Conservation (phyloP, 2,888 invertebrate genomes). For the Orthosia cruda region DNA sequence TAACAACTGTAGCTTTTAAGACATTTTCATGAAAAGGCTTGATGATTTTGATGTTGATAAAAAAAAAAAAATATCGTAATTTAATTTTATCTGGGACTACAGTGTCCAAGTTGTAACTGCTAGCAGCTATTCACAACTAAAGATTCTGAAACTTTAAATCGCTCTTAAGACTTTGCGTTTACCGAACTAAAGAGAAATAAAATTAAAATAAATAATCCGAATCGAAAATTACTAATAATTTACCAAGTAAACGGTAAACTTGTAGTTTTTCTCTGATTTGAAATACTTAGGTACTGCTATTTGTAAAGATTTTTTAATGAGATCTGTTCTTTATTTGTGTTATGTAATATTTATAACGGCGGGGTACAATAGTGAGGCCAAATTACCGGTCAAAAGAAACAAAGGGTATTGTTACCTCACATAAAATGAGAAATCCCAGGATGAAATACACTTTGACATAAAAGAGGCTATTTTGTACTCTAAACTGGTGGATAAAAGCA, state of each 20-base stretch:
- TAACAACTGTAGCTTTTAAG: conserved; percentile 4
- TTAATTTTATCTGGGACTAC: conserved; percentile 43
- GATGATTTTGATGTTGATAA: too few relatives aligned
- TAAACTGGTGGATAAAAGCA: conserved; percentile 40
- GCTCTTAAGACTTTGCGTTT: conserved; percentile 17
- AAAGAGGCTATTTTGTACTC: conserved; percentile 74
- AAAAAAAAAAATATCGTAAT: too few relatives aligned
- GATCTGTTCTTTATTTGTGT: conserved; percentile 43
- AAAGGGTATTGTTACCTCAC: conserved; percentile 72
- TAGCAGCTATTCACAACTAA: conserved; percentile 40
- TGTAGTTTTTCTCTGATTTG: conserved; percentile 9
- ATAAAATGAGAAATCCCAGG: conserved; percentile 78
- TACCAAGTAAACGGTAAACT: neutral
- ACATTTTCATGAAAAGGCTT: conserved; percentile 6
- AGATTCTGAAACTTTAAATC: conserved; percentile 52
- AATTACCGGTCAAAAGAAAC: conserved; percentile 80
- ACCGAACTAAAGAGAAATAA: conserved; percentile 31
- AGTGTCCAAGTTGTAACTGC: conserved; percentile 43
- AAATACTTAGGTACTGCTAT: conserved; percentile 12
- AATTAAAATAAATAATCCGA: conserved; percentile 34
- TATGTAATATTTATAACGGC: conserved; percentile 54
- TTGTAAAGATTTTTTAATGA: conserved; percentile 7
- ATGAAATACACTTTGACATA: conserved; percentile 77
- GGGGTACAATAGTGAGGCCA: conserved; percentile 68
- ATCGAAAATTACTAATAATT: conserved; percentile 11